Conservation (phyloP, 2,113 vertebrate species). For the Carettochelys insculpta region DNA sequence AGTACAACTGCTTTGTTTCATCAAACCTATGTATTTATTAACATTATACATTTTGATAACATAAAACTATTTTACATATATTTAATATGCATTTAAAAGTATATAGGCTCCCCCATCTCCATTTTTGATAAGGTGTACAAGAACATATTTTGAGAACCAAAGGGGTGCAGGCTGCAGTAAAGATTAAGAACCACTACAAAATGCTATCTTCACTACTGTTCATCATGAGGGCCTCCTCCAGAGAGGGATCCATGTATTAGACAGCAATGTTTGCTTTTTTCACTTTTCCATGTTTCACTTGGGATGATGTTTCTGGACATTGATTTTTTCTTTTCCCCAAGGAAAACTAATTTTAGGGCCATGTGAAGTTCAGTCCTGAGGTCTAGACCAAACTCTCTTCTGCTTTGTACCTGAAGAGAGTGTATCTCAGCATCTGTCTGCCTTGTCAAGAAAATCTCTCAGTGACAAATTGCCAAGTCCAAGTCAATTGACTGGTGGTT, state of each 20-base stretch:
- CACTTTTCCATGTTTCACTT: neutral
- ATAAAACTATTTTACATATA: too few species aligned
- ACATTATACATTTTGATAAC: too few species aligned
- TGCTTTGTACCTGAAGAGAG: neutral
- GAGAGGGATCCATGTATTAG: neutral
- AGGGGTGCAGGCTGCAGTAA: too few species aligned
- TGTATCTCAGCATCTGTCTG: neutral
- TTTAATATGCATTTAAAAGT: too few species aligned
- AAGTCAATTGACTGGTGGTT: neutral
- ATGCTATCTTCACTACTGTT: neutral
- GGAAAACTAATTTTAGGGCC: neutral
- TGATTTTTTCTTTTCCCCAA: neutral
- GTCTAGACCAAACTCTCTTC: neutral
- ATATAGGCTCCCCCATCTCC: too few species aligned
- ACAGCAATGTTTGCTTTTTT: neutral
- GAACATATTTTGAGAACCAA: too few species aligned
- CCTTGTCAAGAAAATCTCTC: too few species aligned
- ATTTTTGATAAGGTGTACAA: too few species aligned
- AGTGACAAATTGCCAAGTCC: neutral
- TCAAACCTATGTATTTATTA: too few species aligned
- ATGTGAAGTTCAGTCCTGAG: neutral
- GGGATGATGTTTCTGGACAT: neutral
- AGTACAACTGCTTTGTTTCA: too few species aligned
- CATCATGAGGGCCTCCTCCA: neutral
- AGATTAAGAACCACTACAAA: slow-evolving; percentile 25